Conservation (phyloP, 2,888 invertebrate genomes). For the Cheiracanthium punctorium region DNA sequence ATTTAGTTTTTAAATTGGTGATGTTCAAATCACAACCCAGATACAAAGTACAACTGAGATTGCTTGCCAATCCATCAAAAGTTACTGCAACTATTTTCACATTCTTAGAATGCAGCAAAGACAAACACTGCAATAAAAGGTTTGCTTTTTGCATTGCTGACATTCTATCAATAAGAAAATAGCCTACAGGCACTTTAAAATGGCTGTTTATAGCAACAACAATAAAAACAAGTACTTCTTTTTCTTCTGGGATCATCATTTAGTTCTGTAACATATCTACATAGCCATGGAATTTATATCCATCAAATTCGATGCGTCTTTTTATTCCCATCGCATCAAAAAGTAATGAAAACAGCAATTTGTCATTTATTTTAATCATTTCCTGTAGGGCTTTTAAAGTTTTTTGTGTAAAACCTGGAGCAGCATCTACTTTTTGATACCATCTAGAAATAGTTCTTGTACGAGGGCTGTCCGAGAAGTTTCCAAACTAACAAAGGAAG, state of each 20-base stretch:
- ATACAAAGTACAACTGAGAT: constrained; percentile 11
- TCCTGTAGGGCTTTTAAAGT: no score
- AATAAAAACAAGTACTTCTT: constrained; percentile 10
- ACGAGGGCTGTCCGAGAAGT: no score
- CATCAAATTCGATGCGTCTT: no score
- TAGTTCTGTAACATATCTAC: background rate
- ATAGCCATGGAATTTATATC: background rate
- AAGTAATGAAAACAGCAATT: no score
- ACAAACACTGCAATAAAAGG: background rate
- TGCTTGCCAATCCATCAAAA: constrained; percentile 20
- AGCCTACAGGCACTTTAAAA: constrained; percentile 8
- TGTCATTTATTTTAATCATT: no score
- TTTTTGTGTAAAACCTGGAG: no score
- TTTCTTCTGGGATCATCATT: background rate
- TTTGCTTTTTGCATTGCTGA: background rate
- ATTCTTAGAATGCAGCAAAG: background rate
- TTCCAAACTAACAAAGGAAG: no score
- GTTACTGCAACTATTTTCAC: constrained; percentile 14
- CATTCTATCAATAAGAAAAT: constrained; percentile 5
- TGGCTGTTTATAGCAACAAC: background rate
- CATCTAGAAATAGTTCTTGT: background rate
- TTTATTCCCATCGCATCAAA: constrained; percentile 9
- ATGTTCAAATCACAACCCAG: background rate
- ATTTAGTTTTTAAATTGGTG: background rate
- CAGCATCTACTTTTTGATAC: no score